Base-by-base conservation (phyloP, 2,113 vertebrate genomes). In the Hippocampus mohnikei region DNA sequence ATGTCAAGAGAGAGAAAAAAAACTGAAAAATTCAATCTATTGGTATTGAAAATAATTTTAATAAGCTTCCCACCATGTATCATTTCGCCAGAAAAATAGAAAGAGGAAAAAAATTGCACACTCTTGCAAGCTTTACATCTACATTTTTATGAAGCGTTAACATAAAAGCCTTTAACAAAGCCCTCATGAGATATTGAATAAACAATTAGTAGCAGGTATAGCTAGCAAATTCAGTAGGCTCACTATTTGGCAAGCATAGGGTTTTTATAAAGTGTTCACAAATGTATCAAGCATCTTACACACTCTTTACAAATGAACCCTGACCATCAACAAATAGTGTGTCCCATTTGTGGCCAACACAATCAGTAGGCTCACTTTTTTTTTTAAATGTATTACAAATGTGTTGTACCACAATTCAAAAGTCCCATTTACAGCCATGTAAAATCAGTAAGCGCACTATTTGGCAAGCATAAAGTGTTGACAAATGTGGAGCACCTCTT, bases 31-130 rank as follows among this genome's bases (percentile, higher is more conserved):
- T 64, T 46, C 8, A 16, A 46, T 46, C 23, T 25, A 65, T 65
- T 65, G 46, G 63, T 23, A 23, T 12, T 23, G 40, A 42, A 41
- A 63, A 63, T 65, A 64, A 25, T 13, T n/a, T 64, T 64, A 42
- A 25, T 16, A 25, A 56, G 79, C 77, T 73, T 64, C 29, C 16
- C 48, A 25, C 15, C 10, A 55, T 69, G 72, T 81, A 69, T 48
- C 16, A 50, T 50, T 20, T 50, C 16, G 1, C 16, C 7, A 20
- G 46, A 5, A 50, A 20, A 50, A 20, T 50, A 18, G 46, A 6
- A 44, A 16, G 46, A 5, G 46, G 44, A 13, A 15, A 18, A 16
- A 6, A 6, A 6, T 11, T 8, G 27, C 27, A 18, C 58, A 29
- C 27, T 60, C 33, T 60, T 6, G 27, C 27, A 16, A 60, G 27